These are phyloP conservation scores for Nothoprocta pentlandii DNA, from an alignment of 2,113 vertebrate genomes.

Conservation along the genomic window DNA sequence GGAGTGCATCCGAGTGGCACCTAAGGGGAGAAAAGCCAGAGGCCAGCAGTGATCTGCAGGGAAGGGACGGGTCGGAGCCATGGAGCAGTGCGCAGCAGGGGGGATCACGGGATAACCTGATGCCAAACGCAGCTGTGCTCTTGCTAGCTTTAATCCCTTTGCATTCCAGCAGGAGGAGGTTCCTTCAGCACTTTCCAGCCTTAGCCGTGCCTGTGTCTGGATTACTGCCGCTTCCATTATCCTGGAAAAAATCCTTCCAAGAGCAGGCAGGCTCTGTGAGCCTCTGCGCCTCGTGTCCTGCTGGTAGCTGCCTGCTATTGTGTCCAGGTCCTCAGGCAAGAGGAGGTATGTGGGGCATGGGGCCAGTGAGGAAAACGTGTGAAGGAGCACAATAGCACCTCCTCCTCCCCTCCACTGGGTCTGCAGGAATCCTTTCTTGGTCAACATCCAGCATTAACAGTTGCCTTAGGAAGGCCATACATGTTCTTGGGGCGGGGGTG, in stretches of 20 bases:
- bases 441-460: slow-evolving; percentile 23
- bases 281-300: not conserved
- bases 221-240: not conserved
- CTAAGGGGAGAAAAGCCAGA: not conserved
- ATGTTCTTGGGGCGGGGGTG: not conserved
- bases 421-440: slow-evolving; percentile 1
- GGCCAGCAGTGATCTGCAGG: not conserved
- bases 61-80: rapidly evolving
- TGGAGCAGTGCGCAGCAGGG: not conserved
- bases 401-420: not conserved
- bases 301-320: rapidly evolving
- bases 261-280: not conserved
- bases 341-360: not conserved
- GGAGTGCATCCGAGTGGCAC: not conserved
- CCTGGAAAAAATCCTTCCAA: not conserved
- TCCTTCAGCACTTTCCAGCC: not conserved
- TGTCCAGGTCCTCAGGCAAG: not conserved
- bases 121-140: not conserved
- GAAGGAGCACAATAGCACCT: not conserved
- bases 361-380: not conserved
- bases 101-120: not conserved
- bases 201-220: not conserved
- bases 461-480: slow-evolving; percentile 3
- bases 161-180: not conserved
- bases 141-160: not conserved